Conservation (phyloP, 1,140 invertebrate species). For the Leguminivora glycinivorella region DNA sequence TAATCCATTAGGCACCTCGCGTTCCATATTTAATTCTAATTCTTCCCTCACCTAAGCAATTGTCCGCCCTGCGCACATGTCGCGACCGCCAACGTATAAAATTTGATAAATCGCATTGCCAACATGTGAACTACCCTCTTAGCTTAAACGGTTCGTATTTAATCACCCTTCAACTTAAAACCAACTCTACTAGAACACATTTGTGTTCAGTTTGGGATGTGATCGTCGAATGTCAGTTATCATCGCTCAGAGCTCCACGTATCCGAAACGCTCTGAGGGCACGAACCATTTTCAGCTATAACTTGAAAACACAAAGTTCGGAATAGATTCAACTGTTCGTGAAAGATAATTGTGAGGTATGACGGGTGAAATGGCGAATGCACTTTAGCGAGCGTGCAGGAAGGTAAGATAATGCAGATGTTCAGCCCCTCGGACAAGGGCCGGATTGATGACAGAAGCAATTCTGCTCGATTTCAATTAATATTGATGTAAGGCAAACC, state of each 20-base stretch:
- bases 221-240: conserved; percentile 46
- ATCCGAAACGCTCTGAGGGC: conserved; percentile 37
- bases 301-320: too few species aligned
- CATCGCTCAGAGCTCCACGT: conserved; percentile 49
- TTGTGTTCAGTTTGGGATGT: conserved; percentile 36
- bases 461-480: conserved; percentile 71
- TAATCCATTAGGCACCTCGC: conserved; percentile 74
- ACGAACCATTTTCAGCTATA: conserved; percentile 32
- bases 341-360: conserved; percentile 55
- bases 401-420: conserved; percentile 76
- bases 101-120: conserved; percentile 76
- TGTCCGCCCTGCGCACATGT: conserved; percentile 73
- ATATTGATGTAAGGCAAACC: conserved; percentile 59
- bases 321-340: too few species aligned
- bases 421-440: conserved; percentile 52
- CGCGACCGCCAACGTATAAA: conserved; percentile 66
- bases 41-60: conserved; percentile 49
- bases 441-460: conserved; percentile 64
- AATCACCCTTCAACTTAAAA: conserved; percentile 30
- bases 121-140: conserved; percentile 77
- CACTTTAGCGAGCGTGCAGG: conserved; percentile 69
- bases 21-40: conserved; percentile 69
- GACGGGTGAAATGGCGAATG: conserved; percentile 63
- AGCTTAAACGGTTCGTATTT: conserved; percentile 66
- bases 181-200: conserved; percentile 29